Evolutionary conservation across 2,888 invertebrate genomes (phyloP).

Genomic region (Formica aserva): DNA sequence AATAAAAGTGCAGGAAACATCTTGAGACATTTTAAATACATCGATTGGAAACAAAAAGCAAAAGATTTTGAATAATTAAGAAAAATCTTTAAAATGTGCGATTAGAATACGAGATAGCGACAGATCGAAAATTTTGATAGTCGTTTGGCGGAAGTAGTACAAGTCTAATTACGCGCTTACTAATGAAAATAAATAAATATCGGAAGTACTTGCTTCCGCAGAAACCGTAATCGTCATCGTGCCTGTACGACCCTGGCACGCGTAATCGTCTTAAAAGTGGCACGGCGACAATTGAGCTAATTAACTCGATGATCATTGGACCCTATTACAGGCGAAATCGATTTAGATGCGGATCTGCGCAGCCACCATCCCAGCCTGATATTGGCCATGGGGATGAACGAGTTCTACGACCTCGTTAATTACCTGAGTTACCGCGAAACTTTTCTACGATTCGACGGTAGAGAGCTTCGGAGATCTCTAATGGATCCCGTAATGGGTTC

Average conservation of each 20-base stretch:
- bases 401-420: conserved; percentile 80
- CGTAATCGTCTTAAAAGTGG: conserved; percentile 60
- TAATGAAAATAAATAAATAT: conserved; percentile 11
- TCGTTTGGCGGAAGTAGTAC: conserved; percentile 4
- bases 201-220: conserved; percentile 15
- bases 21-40: background rate
- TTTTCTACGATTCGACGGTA: conserved; percentile 79
- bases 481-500: conserved; percentile 79
- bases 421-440: conserved; percentile 80
- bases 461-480: conserved; percentile 72
- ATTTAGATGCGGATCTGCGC: conserved; percentile 78
- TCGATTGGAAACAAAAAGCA: background rate
- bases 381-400: conserved; percentile 76
- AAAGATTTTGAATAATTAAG: background rate
- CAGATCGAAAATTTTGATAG: background rate
- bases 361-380: conserved; percentile 68
- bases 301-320: conserved; percentile 72
- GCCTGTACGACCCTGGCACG: conserved; percentile 20
- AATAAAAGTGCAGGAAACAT: background rate
- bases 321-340: conserved; percentile 73
- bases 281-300: conserved; percentile 62
- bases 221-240: conserved; percentile 34
- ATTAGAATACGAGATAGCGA: background rate
- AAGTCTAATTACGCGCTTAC: conserved; percentile 1
- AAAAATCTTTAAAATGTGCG: background rate